Base-by-base conservation (phyloP, 2,113 vertebrate genomes). In the Capreolus pygargus region DNA sequence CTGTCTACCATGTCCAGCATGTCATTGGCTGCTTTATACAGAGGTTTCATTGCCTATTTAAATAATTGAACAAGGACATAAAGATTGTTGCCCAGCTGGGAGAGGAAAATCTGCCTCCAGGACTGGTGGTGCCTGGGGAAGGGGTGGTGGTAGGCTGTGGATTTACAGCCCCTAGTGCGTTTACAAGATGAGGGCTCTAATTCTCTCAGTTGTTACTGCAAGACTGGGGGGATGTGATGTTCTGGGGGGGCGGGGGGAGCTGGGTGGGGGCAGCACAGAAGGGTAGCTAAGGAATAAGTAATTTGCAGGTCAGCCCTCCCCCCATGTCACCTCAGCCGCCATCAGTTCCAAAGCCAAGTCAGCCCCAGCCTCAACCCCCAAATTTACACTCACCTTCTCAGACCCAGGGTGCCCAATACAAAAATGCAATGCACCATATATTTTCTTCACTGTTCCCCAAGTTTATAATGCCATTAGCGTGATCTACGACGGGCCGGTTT, bases 381-480 rank as follows among this genome's bases (percentile, higher is more conserved):
- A 98, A 99, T 98, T 98, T 98, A 98, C 93, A 96, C 96, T 70
- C 10, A 88, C 98, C 97, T 98, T 96, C 98, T 97, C 97, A 97
- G 91, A 98, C 52, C 97, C 96, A 97, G 97, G 93, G 98, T 98
- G 96, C 98, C 95, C n/a, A 93, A 98, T 97, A 98, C 98, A 98
- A 97, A 98, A 98, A 98, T 98, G 98, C 98, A 99, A 98, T 92
- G 97, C 97, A 4, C 91, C 98, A 97, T 99, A 98, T 99, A 99
- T 99, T 99, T 99, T 98, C 99, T 98, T 54, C 98, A 98, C 95
- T 97, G 96, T 97, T 98, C 96, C 97, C 95, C 94, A 98, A 98
- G 98, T 99, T 99, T 99, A 99, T 98, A 98, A 82, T 97, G 96
- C 97, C 97, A 98, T 99, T 99, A 99, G 98, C n/a, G 83, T 99